Base-by-base conservation (phyloP, 2,888 invertebrate genomes). In the Cephus spinipes region DNA sequence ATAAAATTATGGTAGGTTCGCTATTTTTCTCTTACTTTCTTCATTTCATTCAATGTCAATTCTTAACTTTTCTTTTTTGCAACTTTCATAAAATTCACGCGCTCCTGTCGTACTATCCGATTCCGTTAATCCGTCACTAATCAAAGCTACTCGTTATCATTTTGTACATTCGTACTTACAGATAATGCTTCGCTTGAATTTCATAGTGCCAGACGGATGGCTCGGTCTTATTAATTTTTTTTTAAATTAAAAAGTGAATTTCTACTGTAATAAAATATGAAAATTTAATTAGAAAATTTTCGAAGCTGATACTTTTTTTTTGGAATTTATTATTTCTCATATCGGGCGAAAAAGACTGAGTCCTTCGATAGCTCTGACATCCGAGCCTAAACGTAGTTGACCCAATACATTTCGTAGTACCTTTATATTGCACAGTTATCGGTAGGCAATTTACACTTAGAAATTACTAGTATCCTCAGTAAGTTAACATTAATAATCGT, bases 141-240 rank as follows among this genome's bases (percentile, higher is more conserved):
- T 23, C 23, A 23, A 55, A 23, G 6, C 9, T 55, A 55, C 55
- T 55, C 55, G 9, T 9, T 55, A 55, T 55, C 55, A 23, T 55
- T 23, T 23, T 55, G 55, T 55, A 55, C 55, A 55, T 23, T 55
- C 73, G 6, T 76, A 78, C 78, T 78, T 78, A 76, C 34, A 75
- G 78, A 78, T 78, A 78, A 78, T 78, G 78, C 78, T 78, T 76
- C 68, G 32, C 74, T 33, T 69, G 40, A 55, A 9, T 23, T 23
- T 23, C 55, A 23, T 23, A 23, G 23, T 23, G 55, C 55, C 55
- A 55, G 55, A 15, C 55, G 55, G 55, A 55, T 55, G 55, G 55
- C 55, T 55, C 55, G 55, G 55, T 55, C 55, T 55, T 55, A 6
- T 55, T 55, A 55, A 55, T 55, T 55, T 15, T 40, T 31, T 31